Base-by-base conservation (phyloP, 2,797 vertebrate species). In the Eutrigla gurnardus region DNA sequence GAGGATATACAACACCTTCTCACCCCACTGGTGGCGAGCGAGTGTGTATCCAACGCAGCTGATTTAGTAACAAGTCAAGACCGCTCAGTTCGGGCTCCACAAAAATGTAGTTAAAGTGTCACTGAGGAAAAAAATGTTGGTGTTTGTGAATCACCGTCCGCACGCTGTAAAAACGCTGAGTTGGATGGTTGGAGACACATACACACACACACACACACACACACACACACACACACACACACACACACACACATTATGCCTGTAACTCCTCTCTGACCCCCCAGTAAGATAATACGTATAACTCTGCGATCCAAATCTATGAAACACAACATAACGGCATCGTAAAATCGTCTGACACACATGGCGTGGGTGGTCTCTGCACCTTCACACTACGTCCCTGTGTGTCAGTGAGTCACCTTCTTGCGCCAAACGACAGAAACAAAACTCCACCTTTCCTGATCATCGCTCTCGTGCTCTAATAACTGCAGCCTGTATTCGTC, bases 341-440 rank as follows among this genome's bases (percentile, higher is more conserved):
- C 40, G 70, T 82, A 69, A 81, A 86, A 66, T 32, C 37, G 50
- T 57, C 25, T 25, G 45, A 62, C 50, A 37, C 59, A 71, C 17
- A 40, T 58, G 35, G 39, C 67, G 71, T 62, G 81, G 84, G 82
- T 86, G 83, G 85, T 81, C 78, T 74, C 58, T 76, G 69, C 42
- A 68, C 47, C 40, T 68, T 70, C 32, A 73, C 66, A 79, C 43
- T 71, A 32, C 59, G 52, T 63, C 61, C 46, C 63, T 79, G 71
- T 82, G 54, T 80, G 67, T 78, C 37, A 43, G 63, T 59, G 32
- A 58, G 43, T 18, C 14, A 62, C 79, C 73, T 68, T 68, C 52
- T 52, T 46, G 54, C 46, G 40, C 60, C 86, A 85, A 85, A 64
- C 1, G 4, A 58, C 73, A 77, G 75, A 68, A 71, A 77, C 36